These are phyloP conservation scores for Graptemys geographica DNA, from an alignment of 2,797 vertebrate genomes.

Conservation along the genomic window DNA sequence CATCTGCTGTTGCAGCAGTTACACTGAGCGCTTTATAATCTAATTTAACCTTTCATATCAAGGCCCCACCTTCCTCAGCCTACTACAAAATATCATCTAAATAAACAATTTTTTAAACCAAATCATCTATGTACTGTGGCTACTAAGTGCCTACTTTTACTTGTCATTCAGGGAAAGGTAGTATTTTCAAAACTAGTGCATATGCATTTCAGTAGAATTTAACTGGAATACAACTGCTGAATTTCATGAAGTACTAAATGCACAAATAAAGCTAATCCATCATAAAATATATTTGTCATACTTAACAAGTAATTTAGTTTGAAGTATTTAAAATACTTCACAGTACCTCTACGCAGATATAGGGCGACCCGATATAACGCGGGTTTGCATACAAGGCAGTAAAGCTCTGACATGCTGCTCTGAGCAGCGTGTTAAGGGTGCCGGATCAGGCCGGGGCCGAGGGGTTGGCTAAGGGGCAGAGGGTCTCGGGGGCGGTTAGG, in stretches of 20 bases:
- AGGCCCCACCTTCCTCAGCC: neutral
- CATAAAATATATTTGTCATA: neutral
- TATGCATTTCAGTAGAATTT: neutral
- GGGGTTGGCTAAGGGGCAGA: no score
- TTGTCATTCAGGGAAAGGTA: neutral
- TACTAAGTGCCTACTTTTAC: neutral
- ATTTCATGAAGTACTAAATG: neutral
- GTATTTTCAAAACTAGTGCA: neutral
- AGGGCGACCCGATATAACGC: no score
- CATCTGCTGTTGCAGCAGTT: neutral
- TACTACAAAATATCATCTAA: neutral
- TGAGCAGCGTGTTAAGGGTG: no score
- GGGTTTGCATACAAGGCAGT: no score
- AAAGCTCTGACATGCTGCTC: no score
- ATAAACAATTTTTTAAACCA: neutral
- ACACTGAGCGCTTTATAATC: neutral
- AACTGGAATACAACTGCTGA: neutral
- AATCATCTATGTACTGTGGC: neutral
- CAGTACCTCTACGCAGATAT: neutral
- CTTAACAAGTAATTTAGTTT: neutral
- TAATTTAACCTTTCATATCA: neutral
- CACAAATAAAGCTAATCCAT: neutral
- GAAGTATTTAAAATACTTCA: neutral
- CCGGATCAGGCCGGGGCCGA: no score
- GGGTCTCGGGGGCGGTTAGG: no score